These are phyloP conservation scores for Erannis defoliaria DNA, from an alignment of 2,888 invertebrate species.

Conservation along the genomic window DNA sequence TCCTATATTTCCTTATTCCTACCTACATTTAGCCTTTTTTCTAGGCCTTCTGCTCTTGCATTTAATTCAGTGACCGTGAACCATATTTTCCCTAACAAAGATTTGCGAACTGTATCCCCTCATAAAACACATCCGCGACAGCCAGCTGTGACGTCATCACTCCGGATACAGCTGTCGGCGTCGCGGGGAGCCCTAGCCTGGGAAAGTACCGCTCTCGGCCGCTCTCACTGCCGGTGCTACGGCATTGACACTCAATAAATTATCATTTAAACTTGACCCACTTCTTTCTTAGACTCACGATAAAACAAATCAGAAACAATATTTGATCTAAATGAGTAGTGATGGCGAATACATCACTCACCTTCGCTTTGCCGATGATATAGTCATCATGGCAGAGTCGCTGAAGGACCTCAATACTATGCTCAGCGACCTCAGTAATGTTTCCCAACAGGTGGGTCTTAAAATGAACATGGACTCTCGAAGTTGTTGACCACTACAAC, in stretches of 20 bases:
- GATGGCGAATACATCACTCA: too few relatives aligned
- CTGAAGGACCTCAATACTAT: too few relatives aligned
- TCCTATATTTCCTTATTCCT: too few relatives aligned
- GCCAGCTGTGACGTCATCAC: conserved; percentile 51
- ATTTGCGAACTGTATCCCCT: conserved; percentile 12
- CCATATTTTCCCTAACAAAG: background rate
- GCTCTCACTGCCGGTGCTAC: conserved; percentile 51
- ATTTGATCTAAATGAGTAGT: too few relatives aligned
- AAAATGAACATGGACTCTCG: too few relatives aligned
- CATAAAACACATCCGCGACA: conserved; percentile 22
- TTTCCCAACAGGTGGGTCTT: too few relatives aligned
- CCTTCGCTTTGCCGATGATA: too few relatives aligned
- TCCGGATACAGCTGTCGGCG: conserved; percentile 35
- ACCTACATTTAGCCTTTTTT: too few relatives aligned
- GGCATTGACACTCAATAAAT: conserved; percentile 71
- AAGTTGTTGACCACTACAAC: too few relatives aligned
- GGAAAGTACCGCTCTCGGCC: conserved; percentile 69
- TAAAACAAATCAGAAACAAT: background rate
- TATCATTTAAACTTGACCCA: conserved; percentile 65
- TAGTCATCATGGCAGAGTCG: too few relatives aligned
- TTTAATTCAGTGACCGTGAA: background rate
- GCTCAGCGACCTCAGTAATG: too few relatives aligned
- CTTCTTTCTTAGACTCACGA: conserved; percentile 45
- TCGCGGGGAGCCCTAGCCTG: conserved; percentile 58
- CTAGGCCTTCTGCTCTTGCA: too few relatives aligned